Evolutionary conservation across 35 echinoderm and acorn worm genomes (phyloP).

Genomic region (Patiria miniata): DNA sequence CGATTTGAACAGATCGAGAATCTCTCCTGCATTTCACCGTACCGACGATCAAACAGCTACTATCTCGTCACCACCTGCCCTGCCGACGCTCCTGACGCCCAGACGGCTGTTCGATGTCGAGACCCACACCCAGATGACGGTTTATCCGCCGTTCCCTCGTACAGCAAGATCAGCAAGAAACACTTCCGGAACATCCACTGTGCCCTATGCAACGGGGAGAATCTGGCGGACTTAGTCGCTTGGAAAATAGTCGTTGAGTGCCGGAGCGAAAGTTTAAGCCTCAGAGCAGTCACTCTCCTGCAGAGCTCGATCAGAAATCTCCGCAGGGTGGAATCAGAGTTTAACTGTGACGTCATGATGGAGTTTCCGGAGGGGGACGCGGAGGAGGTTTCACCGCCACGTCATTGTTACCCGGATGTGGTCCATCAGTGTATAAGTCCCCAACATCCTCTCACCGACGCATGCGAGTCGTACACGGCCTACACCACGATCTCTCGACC

Average conservation of each 20-base stretch:
- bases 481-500: neutral
- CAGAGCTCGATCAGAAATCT: neutral
- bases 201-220: neutral
- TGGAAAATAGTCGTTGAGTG: neutral
- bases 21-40: neutral
- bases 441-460: neutral
- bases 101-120: conserved; percentile 4
- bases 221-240: neutral
- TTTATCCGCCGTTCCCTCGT: neutral
- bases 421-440: neutral
- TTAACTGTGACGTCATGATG: neutral
- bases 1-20: neutral
- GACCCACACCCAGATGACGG: neutral
- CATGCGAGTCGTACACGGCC: conserved; percentile 7
- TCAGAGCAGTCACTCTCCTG: neutral
- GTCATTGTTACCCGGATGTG: neutral
- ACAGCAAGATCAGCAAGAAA: neutral
- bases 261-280: too few species aligned
- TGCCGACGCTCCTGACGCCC: neutral
- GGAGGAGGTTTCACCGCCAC: neutral
- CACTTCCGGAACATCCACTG: neutral
- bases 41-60: neutral
- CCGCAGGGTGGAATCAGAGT: neutral
- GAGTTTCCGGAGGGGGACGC: neutral
- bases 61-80: neutral